Percentiles rank a stretch among this genome's conserved stretches.
Evolutionary conservation across 2,888 invertebrate genomes (phyloP).

Genomic region (Drepana falcataria): DNA sequence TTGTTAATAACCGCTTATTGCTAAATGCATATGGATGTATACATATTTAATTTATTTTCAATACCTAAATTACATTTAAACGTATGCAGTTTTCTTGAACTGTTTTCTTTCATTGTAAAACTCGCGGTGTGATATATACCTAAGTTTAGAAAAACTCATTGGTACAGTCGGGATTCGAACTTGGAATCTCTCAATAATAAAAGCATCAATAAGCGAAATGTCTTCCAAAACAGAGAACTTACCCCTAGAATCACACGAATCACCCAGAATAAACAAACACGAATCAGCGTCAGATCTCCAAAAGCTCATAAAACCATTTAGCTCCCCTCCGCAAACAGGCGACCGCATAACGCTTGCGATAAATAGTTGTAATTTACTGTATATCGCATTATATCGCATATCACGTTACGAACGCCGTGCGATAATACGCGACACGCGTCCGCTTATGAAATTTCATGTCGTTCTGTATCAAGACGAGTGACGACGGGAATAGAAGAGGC

Average conservation of each 20-base stretch:
- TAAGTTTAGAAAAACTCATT: too few species aligned
- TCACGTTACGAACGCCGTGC: conserved; percentile 50
- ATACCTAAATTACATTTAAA: too few species aligned
- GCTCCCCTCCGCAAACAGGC: conserved; percentile 31
- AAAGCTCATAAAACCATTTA: conserved; percentile 50
- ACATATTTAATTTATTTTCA: too few species aligned
- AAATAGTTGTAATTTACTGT: conserved; percentile 72
- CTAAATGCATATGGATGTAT: too few species aligned
- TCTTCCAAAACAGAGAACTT: background rate
- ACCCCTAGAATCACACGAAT: conserved; percentile 1
- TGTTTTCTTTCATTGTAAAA: too few species aligned
- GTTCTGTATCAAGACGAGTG: conserved; percentile 26
- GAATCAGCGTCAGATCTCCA: background rate
- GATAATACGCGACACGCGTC: conserved; percentile 72
- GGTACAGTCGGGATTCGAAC: too few species aligned
- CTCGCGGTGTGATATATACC: too few species aligned
- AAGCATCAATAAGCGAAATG: too few species aligned
- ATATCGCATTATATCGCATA: conserved; percentile 46
- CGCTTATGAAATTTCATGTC: conserved; percentile 65
- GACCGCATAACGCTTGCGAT: conserved; percentile 55
- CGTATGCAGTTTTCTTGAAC: too few species aligned
- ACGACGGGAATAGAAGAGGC: conserved; percentile 21
- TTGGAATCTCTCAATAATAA: too few species aligned
- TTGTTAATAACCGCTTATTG: too few species aligned
- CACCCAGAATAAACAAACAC: conserved; percentile 1